A percentile compares a stretch with the other conserved stretches of the same genome.
Conservation (phyloP, 2,113 vertebrate species). For the Dicaeum eximium region DNA sequence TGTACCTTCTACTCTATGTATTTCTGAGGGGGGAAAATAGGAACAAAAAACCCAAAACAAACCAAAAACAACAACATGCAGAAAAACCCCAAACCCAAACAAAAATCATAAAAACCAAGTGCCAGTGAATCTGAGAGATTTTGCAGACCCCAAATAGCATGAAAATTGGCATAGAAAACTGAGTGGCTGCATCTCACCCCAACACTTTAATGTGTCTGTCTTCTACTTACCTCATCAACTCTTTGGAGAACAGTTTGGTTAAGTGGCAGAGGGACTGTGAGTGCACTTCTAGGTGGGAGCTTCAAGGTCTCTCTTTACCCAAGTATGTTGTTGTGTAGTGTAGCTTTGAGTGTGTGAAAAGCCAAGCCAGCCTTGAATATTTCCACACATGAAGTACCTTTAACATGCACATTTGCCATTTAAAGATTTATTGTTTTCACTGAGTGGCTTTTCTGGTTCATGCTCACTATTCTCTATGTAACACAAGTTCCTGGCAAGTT, state of each 20-base stretch:
- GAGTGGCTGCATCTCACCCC: not conserved
- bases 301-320: not conserved
- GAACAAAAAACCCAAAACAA: not conserved
- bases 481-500: not conserved
- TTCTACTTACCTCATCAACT: not conserved
- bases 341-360: not conserved
- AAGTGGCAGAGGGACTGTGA: not conserved
- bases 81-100: not conserved
- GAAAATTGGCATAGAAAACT: not conserved
- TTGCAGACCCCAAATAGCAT: not conserved
- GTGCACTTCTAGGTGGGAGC: not conserved
- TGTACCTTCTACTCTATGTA: not conserved
- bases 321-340: not conserved
- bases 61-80: not conserved
- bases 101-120: not conserved
- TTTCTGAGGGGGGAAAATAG: not conserved
- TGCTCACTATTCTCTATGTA: not conserved
- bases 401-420: not conserved
- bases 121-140: not conserved
- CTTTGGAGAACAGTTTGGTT: not conserved
- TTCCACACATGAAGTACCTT: not conserved
- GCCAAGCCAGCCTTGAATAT: not conserved
- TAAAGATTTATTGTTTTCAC: not conserved
- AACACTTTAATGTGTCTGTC: not conserved
- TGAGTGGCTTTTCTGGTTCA: not conserved